Base-by-base conservation (phyloP, 2,888 invertebrate species). In the Mechanitis messenoides region DNA sequence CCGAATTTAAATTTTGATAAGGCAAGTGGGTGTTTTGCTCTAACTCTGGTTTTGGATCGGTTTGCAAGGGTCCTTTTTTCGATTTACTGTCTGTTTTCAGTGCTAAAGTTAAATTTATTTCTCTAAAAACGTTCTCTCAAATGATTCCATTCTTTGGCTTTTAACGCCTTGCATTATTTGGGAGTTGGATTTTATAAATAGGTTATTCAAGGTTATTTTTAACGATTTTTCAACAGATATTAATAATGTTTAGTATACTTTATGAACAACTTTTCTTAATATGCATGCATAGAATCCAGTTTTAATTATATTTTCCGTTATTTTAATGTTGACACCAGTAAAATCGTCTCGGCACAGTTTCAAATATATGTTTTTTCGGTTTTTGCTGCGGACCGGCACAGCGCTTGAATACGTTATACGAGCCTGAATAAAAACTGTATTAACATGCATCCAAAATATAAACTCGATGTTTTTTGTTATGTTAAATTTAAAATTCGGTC, bases 1-100 rank as follows among this genome's bases (percentile, higher is more conserved):
- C 61, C 83, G 84, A 89, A 90, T 90, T 89, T 90, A 90, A 90
- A 89, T 90, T 89, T 89, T 90, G 89, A 89, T 90, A 90, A 89
- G 89, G 89, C 88, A 79, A 85, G 81, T 79, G 81, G 83, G 83
- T 83, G 88, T 89, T 89, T 87, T 83, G 83, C 80, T 79, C 82
- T 85, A 87, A 85, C 81, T 85, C 82, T 80, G 74, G 62, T 59
- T 59, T 61, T 59, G 80, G 76, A 81, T 78, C 74, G 78, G 81
- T 82, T 82, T 78, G 80, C 76, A 80, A 78, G 82, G 80, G 81
- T 80, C 84, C 85, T 86, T 83, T 76, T 83, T 83, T 80, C 75
- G 74, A 74, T 76, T 81, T 74, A 73, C 74, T 77, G 83, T 82
- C 82, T 84, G 78, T 83, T 81, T 71, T 71, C 72, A 71, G 73